Evolutionary conservation across 2,113 vertebrate species (phyloP), one percentile per base, ranked within the genome.

Genomic region (Colaptes auratus): DNA sequence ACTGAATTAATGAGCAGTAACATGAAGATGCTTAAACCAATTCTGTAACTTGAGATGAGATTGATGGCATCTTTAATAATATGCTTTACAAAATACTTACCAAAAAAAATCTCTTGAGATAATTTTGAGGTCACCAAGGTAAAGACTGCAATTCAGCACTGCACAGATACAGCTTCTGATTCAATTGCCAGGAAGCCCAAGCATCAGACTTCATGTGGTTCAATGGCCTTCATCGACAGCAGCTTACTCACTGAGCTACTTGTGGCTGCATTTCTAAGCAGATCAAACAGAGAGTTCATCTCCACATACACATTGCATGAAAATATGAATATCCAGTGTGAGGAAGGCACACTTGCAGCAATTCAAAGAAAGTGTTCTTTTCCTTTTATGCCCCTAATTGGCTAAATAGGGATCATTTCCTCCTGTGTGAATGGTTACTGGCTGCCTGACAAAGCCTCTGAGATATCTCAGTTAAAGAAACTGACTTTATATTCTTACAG

Each of bases 201-300:
- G 53, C 75, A n/a, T 42, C 52, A 73, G 76, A 39, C 71, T 87
- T 89, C 86, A 20, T 79, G 48, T 13, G 21, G 50, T 73, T 92
- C 84, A 92, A 91, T 33, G 55, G 56, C n/a, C 64, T 79, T 73
- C 78, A 25, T 46, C 91, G 89, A 87, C 91, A 94, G 84, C 55
- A 70, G 30, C 66, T 71, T 39, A 66, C 53, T 93, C 85, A 72
- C 27, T 0, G 1, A 78, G 24, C 55, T 64, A 53, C 66, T 91
- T 82, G 58, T 88, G 50, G 82, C 59, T 89, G 53, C 52, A 35
- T 78, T 81, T 63, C 52, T 72, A 66, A 92, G 33, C 1, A 4
- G 15, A 30, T 83, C 69, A 88, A 75, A 48, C 65, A 87, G 33
- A 92, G 42, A 80, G 70, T 63, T 89, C 48, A 75, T 24, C 46